phyloP scores from a whole-genome alignment of 2,888 invertebrate species.

The Drosophila paucipuncta region DNA sequence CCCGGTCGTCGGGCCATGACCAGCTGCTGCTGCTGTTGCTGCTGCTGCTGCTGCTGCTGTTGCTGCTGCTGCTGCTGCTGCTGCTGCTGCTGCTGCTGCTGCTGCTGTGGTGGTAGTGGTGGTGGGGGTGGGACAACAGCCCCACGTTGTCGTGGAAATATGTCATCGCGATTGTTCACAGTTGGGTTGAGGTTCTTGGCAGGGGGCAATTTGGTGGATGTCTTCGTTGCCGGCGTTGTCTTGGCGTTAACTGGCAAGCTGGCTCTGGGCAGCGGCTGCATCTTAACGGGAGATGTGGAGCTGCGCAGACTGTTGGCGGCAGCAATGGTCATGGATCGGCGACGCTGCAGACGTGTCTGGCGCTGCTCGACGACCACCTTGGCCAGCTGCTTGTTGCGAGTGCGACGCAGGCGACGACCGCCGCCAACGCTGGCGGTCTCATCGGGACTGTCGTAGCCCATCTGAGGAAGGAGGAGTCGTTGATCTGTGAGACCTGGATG shows the following conservation, averaged over 20 bases:
- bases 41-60: not conserved
- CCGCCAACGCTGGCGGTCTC: constrained; percentile 47
- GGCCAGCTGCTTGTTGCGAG: constrained; percentile 32
- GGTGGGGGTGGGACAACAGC: not conserved
- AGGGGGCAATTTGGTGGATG: not conserved
- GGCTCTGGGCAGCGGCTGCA: constrained; percentile 61
- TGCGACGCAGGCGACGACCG: constrained; percentile 39
- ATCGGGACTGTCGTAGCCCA: constrained; percentile 35
- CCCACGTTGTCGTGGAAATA: constrained; percentile 55
- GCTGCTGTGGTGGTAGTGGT: not conserved
- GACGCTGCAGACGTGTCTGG: constrained; percentile 63
- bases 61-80: not conserved
- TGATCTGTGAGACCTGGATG: not conserved
- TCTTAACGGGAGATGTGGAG: constrained; percentile 63
- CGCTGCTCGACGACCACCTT: constrained; percentile 45
- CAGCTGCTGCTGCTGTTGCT: not conserved
- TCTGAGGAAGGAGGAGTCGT: constrained; percentile 9
- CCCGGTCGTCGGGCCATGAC: constrained; percentile 29
- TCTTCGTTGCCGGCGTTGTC: not conserved
- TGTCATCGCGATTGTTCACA: constrained; percentile 39
- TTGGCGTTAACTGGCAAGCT: not conserved
- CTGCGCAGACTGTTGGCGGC: constrained; percentile 36
- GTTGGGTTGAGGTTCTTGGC: not conserved
- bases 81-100: not conserved
- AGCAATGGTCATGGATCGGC: constrained; percentile 55